Evolutionary conservation across 2,113 vertebrate genomes (phyloP), one percentile per base, ranked within the genome.

Genomic region (Brevimyrus niger): DNA sequence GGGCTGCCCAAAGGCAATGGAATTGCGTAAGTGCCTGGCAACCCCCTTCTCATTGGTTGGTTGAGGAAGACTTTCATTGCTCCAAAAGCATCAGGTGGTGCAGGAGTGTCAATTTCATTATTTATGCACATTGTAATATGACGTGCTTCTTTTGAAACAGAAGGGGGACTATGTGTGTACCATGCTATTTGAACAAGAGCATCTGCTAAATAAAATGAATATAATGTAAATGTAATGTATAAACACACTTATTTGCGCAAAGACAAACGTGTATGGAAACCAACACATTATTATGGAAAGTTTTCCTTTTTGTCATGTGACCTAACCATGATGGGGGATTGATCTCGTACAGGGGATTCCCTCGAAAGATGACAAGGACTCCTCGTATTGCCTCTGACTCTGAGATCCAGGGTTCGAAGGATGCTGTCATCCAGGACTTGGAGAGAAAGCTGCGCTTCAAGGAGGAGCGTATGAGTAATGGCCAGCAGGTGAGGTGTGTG

Each of bases 401-500:
- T 1, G 98, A 99, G 93, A 99, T 99, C 93, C 98, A 99, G 92
- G 98, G 98, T 85, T 96, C 98, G 80, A 99, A 99, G 93, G 98
- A 99, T 31, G 98, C 98, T 0, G 98, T 99, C 89, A 99, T 99
- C 93, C 98, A 99, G 94, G 98, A 99, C 92, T 92, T 99, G 94
- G 98, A 99, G 95, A 96, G 98, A 88, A 99, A 99, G 85, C 96
- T 99, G 89, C 97, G 98, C 92, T 99, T 99, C 93, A 99, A 99
- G 93, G 98, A 99, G 92, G 98, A 99, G 89, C 96, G 98, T 27
- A 91, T 97, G 58, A 98, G 98, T 96, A 99, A 99, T 0, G 98
- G 98, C 44, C 98, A 99, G 47, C 88, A 89, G 88, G 87, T 88
- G 53, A 65, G 55, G 88, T 88, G 88, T 76, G 87, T 73, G 87